Conservation (phyloP, 2,888 invertebrate genomes). For the Cryptocephalus moraei region DNA sequence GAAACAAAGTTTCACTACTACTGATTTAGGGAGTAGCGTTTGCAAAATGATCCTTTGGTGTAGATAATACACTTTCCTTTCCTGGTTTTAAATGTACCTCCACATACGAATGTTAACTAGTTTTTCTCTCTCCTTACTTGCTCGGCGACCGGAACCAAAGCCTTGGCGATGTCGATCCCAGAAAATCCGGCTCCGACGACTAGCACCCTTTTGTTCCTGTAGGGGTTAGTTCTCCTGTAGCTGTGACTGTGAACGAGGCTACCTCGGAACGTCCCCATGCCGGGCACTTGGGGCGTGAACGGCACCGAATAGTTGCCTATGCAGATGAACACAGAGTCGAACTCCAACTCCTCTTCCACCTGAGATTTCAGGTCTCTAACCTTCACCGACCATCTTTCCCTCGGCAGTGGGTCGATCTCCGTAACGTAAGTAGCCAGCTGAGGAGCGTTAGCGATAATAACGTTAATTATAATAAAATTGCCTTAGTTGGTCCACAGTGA, state of each 20-base stretch:
- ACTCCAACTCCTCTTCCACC: slow-evolving; percentile 43
- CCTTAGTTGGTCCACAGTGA: background rate
- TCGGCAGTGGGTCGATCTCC: slow-evolving; percentile 34
- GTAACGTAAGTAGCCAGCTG: slow-evolving; percentile 25
- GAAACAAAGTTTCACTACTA: too few species aligned
- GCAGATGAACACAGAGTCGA: slow-evolving; percentile 69
- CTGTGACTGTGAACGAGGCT: slow-evolving; percentile 64
- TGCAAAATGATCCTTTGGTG: too few species aligned
- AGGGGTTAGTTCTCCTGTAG: slow-evolving; percentile 63
- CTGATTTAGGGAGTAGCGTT: too few species aligned
- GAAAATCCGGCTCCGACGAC: slow-evolving; percentile 81
- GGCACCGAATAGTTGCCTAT: slow-evolving; percentile 78
- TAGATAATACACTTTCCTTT: too few species aligned
- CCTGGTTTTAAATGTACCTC: too few species aligned
- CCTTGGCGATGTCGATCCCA: slow-evolving; percentile 62
- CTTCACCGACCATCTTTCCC: slow-evolving; percentile 50
- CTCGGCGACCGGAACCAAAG: slow-evolving; percentile 50
- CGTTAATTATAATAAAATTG: too few species aligned
- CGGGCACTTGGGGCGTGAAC: slow-evolving; percentile 53
- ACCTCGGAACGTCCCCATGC: slow-evolving; percentile 52
- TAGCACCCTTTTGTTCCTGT: slow-evolving; percentile 54
- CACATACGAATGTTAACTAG: background rate
- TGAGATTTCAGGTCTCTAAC: slow-evolving; percentile 44
- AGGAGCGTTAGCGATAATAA: slow-evolving; percentile 7
- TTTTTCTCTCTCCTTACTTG: slow-evolving; percentile 31